Evolutionary conservation across 2,888 invertebrate species (phyloP).

Genomic region (Drosophila flavopinicola): DNA sequence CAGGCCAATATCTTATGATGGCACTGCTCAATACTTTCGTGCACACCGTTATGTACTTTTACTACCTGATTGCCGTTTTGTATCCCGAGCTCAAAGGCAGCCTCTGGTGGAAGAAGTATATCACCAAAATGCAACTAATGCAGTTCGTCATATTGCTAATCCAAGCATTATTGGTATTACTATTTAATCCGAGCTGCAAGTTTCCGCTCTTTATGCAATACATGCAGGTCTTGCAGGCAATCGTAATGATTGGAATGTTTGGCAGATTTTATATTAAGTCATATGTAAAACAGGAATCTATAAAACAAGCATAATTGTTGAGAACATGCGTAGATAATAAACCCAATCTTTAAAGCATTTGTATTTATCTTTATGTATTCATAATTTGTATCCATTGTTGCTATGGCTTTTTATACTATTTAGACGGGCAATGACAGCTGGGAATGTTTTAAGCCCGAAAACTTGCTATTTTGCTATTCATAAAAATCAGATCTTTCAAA

Average conservation of each 20-base stretch:
- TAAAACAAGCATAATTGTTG: not conserved
- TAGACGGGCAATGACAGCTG: too few species aligned
- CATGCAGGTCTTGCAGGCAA: conserved; percentile 23
- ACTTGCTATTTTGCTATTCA: too few species aligned
- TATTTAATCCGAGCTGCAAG: conserved; percentile 37
- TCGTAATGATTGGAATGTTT: conserved; percentile 43
- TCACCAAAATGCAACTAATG: conserved; percentile 91
- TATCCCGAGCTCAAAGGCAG: conserved; percentile 89
- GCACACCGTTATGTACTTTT: conserved; percentile 92
- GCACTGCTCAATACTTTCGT: conserved; percentile 90
- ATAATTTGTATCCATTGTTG: too few species aligned
- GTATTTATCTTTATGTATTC: too few species aligned
- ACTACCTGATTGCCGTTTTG: conserved; percentile 90
- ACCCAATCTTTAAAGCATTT: not conserved
- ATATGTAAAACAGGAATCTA: conserved; percentile 21
- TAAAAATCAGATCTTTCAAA: too few species aligned
- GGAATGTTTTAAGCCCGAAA: too few species aligned
- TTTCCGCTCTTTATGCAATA: conserved; percentile 24
- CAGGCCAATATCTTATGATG: conserved; percentile 88
- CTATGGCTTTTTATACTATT: too few species aligned
- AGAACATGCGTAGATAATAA: not conserved
- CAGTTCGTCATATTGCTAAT: conserved; percentile 85
- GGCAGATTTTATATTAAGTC: conserved; percentile 41
- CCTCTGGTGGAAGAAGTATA: conserved; percentile 90
- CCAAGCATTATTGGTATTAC: conserved; percentile 31